Base-by-base conservation (phyloP, 1,140 invertebrate species). In the Ceratina australensis region DNA sequence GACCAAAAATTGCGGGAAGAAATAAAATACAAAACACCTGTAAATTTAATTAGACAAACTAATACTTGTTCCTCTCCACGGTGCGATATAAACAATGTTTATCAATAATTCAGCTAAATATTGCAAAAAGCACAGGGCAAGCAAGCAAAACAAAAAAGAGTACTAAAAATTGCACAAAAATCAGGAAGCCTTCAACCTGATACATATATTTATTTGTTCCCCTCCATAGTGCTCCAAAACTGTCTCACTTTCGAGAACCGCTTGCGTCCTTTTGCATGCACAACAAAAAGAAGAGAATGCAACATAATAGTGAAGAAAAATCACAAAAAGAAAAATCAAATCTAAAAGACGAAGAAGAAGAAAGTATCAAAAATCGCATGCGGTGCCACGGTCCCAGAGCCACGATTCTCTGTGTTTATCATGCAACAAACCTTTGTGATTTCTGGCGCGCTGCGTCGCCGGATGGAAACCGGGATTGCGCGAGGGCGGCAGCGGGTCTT, bases 171-270 rank as follows among this genome's bases (percentile, higher is more conserved):
- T 33, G 22, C 18, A 8, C 47, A 75, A 64, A 54, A 60, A 81
- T n/a, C 26, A 81, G 82, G 80, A 84, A 84, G 54, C 28, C 8
- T 61, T 82, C 52, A 79, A 87, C 85, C 82, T 81, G 80, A 81
- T 84, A 56, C 56, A 68, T 76, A 78, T 65, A 73, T 83, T 75
- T 89, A 92, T 89, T 92, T 92, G 79, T 90, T 91, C 75, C 91
- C 91, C 82, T 93, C 92, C 91, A 92, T 90, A 73, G 92, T 92
- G 81, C 91, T 93, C 92, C 92, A 93, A 91, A 93, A 93, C 60
- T 92, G 90, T 86, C 89, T 89, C 81, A 92, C 89, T 91, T 92
- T 92, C 73, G 91, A 92, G 82, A 92, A 93, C 82, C 89, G 91
- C 87, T 91, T 93, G 89, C 91, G 90, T 92, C 92, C 92, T 93